These are phyloP conservation scores for Chaenogobius annularis DNA, from an alignment of 2,113 vertebrate genomes.

Conservation along the genomic window DNA sequence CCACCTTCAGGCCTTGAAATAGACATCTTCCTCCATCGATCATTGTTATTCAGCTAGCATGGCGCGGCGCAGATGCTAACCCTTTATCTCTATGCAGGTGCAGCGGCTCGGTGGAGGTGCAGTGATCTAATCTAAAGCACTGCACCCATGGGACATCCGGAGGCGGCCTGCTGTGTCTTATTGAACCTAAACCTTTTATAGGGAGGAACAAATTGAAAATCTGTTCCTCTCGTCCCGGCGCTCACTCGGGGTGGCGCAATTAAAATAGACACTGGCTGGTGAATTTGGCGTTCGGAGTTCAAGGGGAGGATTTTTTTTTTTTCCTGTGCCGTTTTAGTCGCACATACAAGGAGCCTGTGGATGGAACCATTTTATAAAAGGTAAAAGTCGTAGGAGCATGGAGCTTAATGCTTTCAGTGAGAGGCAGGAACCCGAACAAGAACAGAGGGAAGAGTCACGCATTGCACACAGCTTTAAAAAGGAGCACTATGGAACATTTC, in stretches of 20 bases:
- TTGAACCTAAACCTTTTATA: slow-evolving; percentile 75
- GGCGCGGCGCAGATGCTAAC: slow-evolving; percentile 21
- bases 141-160: slow-evolving; percentile 54
- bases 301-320: slow-evolving; percentile 20
- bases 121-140: slow-evolving; percentile 53
- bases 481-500: no score
- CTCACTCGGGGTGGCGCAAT: slow-evolving; percentile 64
- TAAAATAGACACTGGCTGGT: slow-evolving; percentile 74
- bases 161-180: slow-evolving; percentile 63
- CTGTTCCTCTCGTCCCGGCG: slow-evolving; percentile 67
- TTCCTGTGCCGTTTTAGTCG: no score
- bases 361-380: background rate
- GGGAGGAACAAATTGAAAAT: slow-evolving; percentile 77
- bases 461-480: no score
- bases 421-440: no score
- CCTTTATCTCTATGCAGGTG: background rate
- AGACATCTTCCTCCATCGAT: background rate
- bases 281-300: slow-evolving; percentile 52
- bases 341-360: background rate
- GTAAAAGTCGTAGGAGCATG: no score
- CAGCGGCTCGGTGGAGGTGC: slow-evolving; percentile 11
- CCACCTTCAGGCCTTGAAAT: no score
- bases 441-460: no score
- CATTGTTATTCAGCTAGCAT: background rate
- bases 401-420: no score